phyloP scores from a whole-genome alignment of 1,140 invertebrate genomes.

The Heliconius nattereri region DNA sequence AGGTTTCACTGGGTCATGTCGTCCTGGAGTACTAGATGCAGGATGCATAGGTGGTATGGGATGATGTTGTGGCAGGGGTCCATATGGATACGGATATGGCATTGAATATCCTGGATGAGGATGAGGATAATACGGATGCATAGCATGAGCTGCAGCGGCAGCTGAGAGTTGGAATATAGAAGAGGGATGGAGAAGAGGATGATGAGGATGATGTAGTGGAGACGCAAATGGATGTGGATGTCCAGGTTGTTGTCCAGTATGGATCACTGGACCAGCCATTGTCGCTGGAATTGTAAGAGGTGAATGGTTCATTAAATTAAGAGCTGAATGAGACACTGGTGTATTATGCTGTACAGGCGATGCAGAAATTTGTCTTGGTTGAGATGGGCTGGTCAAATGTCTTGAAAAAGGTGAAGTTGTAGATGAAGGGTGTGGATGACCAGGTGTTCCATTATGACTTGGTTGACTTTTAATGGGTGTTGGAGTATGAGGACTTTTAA shows the following conservation, averaged over 20 bases:
- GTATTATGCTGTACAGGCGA: conserved; percentile 77
- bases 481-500: conserved; percentile 79
- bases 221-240: conserved; percentile 83
- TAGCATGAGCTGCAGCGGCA: conserved; percentile 81
- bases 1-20: conserved; percentile 78
- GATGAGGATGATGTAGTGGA: conserved; percentile 83
- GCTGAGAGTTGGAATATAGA: conserved; percentile 83
- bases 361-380: conserved; percentile 76
- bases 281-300: conserved; percentile 85
- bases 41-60: conserved; percentile 86
- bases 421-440: conserved; percentile 75
- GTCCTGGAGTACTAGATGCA: conserved; percentile 78
- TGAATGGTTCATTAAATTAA: conserved; percentile 83
- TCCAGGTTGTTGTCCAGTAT: conserved; percentile 85
- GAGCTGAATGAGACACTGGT: conserved; percentile 81
- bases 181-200: conserved; percentile 86
- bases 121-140: conserved; percentile 86
- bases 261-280: conserved; percentile 86
- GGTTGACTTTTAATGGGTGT: conserved; percentile 79
- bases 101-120: conserved; percentile 86
- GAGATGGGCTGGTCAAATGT: conserved; percentile 76
- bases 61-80: conserved; percentile 86
- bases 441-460: conserved; percentile 69
- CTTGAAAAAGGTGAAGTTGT: conserved; percentile 78
- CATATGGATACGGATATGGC: conserved; percentile 86